phyloP scores from a whole-genome alignment of 2,888 invertebrate species.

The Athalia cordata region DNA sequence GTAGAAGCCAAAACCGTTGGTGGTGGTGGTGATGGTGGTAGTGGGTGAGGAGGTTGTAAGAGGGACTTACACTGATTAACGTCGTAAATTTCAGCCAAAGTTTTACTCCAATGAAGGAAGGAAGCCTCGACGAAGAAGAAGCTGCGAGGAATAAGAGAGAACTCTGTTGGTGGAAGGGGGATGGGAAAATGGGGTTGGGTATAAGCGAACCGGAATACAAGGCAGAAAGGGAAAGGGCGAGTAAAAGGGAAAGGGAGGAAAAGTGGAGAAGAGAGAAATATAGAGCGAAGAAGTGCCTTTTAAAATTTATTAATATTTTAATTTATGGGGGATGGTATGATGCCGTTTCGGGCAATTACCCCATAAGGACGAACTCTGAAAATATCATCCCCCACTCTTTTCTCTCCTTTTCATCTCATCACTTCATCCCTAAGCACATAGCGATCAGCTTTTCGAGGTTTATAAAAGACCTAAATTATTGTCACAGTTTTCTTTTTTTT shows the following conservation, averaged over 20 bases:
- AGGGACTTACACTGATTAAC: constrained; percentile 55
- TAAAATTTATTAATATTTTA: constrained; percentile 48
- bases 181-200: background rate
- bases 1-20: background rate
- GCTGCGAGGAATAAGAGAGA: too few relatives aligned
- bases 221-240: background rate
- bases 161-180: background rate
- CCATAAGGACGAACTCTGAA: background rate
- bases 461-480: too few relatives aligned
- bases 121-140: constrained; percentile 29
- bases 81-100: constrained; percentile 53
- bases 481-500: too few relatives aligned
- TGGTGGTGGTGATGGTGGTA: background rate
- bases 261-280: constrained; percentile 20
- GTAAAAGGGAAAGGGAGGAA: constrained; percentile 3
- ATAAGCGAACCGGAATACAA: background rate
- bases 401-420: too few relatives aligned
- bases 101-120: constrained; percentile 47
- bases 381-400: too few relatives aligned
- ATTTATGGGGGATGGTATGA: constrained; percentile 41
- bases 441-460: too few relatives aligned
- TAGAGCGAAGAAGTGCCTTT: constrained; percentile 22
- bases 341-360: constrained; percentile 45
- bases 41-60: constrained; percentile 41
- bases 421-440: too few relatives aligned